Evolutionary conservation across 2,113 vertebrate species (phyloP).

Genomic region (Octodon degus): DNA sequence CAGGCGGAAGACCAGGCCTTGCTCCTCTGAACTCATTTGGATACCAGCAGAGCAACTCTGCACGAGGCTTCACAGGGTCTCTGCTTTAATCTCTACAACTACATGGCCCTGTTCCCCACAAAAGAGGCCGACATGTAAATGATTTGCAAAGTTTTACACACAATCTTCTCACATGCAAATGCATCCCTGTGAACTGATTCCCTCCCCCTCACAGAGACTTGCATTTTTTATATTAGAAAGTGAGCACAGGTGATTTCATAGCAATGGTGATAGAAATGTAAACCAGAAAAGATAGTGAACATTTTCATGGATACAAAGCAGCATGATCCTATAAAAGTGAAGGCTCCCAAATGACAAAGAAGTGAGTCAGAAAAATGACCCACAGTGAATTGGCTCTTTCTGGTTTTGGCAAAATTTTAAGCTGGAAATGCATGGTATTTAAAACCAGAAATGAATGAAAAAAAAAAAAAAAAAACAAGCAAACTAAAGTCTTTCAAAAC

Average conservation of each 20-base stretch:
- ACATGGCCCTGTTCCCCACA: background rate
- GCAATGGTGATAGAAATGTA: background rate
- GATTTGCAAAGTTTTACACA: background rate
- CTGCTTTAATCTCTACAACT: conserved; percentile 7
- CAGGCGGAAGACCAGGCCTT: background rate
- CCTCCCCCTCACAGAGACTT: background rate
- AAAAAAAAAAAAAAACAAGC: background rate
- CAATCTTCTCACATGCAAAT: conserved; percentile 47
- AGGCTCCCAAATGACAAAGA: conserved; percentile 17
- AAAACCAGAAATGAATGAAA: conserved; percentile 51
- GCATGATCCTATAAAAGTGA: background rate
- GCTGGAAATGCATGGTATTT: background rate
- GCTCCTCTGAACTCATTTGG: background rate
- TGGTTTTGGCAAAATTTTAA: conserved; percentile 25
- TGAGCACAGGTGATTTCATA: background rate
- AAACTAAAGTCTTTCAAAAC: conserved; percentile 58
- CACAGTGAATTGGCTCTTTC: background rate
- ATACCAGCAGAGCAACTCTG: background rate
- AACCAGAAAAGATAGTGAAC: background rate
- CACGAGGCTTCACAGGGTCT: background rate
- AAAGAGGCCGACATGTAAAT: background rate
- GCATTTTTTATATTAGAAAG: conserved; percentile 56
- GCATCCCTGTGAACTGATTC: conserved; percentile 24
- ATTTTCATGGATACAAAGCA: background rate
- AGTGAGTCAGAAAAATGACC: background rate